A percentile compares a stretch with the other conserved stretches of the same genome.
Evolutionary conservation across 2,888 invertebrate species (phyloP).

Genomic region (Stegana nigrithorax): DNA sequence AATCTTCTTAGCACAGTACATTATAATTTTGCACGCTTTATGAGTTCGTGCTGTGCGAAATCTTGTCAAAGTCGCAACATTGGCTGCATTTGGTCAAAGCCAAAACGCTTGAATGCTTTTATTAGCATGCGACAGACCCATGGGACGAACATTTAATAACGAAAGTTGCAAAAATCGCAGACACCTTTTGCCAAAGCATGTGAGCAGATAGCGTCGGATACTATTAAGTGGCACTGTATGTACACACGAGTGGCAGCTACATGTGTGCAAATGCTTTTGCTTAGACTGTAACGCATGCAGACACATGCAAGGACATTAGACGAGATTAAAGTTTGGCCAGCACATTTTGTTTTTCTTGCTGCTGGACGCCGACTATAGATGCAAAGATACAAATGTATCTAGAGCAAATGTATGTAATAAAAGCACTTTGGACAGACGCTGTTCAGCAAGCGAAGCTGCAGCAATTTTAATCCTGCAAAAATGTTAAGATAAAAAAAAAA

Average conservation of each 20-base stretch:
- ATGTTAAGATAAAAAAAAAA: too few species aligned
- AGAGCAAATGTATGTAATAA: conserved; percentile 14
- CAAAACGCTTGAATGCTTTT: too few species aligned
- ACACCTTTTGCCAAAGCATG: too few species aligned
- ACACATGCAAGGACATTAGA: conserved; percentile 32
- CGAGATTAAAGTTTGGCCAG: conserved; percentile 54
- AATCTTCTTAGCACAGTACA: too few species aligned
- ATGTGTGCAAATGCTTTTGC: conserved; percentile 21
- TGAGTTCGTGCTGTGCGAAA: too few species aligned
- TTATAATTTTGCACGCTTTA: too few species aligned
- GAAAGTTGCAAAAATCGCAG: neutral
- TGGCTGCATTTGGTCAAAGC: too few species aligned
- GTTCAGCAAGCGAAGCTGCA: conserved; percentile 27
- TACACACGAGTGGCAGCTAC: neutral
- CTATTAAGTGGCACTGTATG: too few species aligned
- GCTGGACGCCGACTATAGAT: conserved; percentile 18
- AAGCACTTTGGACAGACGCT: conserved; percentile 8
- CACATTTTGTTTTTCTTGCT: conserved; percentile 38
- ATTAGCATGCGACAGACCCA: too few species aligned
- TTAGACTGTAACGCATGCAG: conserved; percentile 17
- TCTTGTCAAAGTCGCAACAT: too few species aligned
- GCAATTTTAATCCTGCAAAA: conserved; percentile 2
- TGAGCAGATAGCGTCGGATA: too few species aligned
- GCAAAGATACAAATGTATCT: conserved; percentile 40
- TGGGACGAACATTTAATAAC: neutral